Conservation (phyloP, 2,888 invertebrate species). For the Heliconius ethilla region DNA sequence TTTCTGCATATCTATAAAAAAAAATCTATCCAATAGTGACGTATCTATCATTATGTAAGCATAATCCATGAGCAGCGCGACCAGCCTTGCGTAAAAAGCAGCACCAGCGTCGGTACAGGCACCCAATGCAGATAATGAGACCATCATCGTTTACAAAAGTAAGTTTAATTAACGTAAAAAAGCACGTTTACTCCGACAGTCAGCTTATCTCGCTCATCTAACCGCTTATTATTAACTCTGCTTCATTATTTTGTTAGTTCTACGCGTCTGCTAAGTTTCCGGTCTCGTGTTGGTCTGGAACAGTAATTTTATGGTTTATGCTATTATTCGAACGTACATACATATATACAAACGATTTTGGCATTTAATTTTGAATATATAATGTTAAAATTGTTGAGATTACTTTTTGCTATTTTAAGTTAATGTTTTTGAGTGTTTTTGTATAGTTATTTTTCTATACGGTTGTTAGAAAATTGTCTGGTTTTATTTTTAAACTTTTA, state of each 20-base stretch:
- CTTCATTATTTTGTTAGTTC: conserved; percentile 77
- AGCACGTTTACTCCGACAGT: conserved; percentile 78
- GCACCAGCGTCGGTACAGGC: conserved; percentile 52
- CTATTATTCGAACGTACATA: conserved; percentile 32
- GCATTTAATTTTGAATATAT: conserved; percentile 36
- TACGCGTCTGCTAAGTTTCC: conserved; percentile 71
- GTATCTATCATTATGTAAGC: conserved; percentile 3
- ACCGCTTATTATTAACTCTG: conserved; percentile 75
- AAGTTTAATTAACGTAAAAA: conserved; percentile 82
- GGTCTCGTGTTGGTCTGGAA: conserved; percentile 62
- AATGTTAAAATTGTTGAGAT: conserved; percentile 23
- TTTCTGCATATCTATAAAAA: no score
- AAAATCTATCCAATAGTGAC: not conserved
- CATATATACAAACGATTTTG: conserved; percentile 13
- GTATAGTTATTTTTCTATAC: not conserved
- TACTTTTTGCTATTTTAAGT: conserved; percentile 18
- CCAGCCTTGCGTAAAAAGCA: conserved; percentile 68
- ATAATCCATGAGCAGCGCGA: conserved; percentile 38
- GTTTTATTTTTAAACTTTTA: not conserved
- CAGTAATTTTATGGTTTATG: conserved; percentile 50
- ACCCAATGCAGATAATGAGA: conserved; percentile 70
- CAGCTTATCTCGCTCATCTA: conserved; percentile 72
- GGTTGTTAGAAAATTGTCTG: not conserved
- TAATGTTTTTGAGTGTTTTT: conserved; percentile 18
- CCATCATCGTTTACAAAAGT: conserved; percentile 78